Base-by-base conservation (phyloP, 1,140 invertebrate genomes). In the Venturia canescens region DNA sequence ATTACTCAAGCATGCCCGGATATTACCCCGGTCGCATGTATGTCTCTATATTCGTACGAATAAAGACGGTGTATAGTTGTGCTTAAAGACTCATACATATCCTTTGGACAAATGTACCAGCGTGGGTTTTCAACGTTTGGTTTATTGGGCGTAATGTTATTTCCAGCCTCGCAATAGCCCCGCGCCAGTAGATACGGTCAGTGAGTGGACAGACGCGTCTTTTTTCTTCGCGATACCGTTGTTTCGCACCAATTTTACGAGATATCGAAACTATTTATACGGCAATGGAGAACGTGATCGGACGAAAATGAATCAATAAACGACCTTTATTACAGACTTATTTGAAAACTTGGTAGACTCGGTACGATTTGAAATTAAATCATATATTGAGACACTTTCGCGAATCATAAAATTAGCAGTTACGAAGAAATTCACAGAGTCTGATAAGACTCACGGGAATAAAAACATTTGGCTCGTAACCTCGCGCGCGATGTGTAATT, bases 1-100 rank as follows among this genome's bases (percentile, higher is more conserved):
- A 82, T 82, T 82, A 82, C 70, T 79, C 70, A 82, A 71, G 48
- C 77, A 82, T 48, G 69, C 66, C 29, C 80, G 80, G 48, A 74
- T 74, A 74, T 21, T 57, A 74, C 26, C 3, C 29, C 53, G 31
- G 29, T 23, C 23, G 48, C 57, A 26, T 21, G 13, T 74, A 29
- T 57, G 13, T 23, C 21, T n/a, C 6, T 15, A 9, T 53, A 15
- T 74, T 3, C 21, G 11, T n/a, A 26, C 7, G 13, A 11, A 44
- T 44, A 44, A 4, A 44, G 7, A 44, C 0, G 38, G 5, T 44
- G 13, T 44, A 44, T 44, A 44, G 5, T 44, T 44, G 13, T 44
- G 13, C 13, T 44, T 4, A 44, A 44, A 11, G 7, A 44, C 7
- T 11, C 38, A 44, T 44, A 44, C 38, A 11, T 44, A 44, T 44